Percentiles rank a stretch among this genome's conserved stretches.
phyloP scores from a whole-genome alignment of 2,113 vertebrate genomes.

The Dasyurus viverrinus region DNA sequence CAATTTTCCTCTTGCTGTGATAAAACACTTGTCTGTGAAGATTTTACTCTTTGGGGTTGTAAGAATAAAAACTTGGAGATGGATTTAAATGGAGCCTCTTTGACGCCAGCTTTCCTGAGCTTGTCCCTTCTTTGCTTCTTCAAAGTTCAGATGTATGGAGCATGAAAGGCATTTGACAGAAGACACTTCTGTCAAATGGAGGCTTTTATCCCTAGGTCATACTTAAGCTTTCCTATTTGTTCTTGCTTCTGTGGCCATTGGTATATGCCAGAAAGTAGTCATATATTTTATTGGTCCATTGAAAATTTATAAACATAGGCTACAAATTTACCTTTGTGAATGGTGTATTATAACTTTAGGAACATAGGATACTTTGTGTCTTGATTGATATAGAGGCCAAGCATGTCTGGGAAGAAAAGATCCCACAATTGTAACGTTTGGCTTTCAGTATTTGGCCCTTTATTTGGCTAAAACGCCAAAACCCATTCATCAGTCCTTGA shows the following conservation, averaged over 20 bases:
- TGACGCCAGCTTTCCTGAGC: neutral
- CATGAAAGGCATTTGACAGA: neutral
- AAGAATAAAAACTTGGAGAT: slow-evolving; percentile 27
- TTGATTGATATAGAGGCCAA: neutral
- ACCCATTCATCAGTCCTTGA: slow-evolving; percentile 2
- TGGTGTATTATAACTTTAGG: slow-evolving; percentile 19
- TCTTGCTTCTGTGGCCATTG: neutral
- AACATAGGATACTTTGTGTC: slow-evolving; percentile 12
- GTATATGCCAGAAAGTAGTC: slow-evolving; percentile 4
- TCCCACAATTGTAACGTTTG: neutral
- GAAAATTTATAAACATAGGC: slow-evolving; percentile 20
- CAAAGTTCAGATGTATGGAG: neutral
- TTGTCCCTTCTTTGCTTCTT: neutral
- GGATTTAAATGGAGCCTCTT: neutral
- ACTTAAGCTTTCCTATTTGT: neutral
- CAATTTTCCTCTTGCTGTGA: neutral
- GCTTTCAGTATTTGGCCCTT: neutral
- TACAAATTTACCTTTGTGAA: slow-evolving; percentile 14
- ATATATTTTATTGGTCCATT: slow-evolving; percentile 21
- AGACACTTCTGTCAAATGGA: neutral
- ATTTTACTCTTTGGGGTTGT: slow-evolving; percentile 16
- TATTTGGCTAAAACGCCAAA: neutral
- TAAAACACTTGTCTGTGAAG: neutral
- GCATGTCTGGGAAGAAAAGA: neutral
- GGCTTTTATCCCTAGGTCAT: neutral